Conservation (phyloP, 2,797 vertebrate species). For the Poliocrania exsul region DNA sequence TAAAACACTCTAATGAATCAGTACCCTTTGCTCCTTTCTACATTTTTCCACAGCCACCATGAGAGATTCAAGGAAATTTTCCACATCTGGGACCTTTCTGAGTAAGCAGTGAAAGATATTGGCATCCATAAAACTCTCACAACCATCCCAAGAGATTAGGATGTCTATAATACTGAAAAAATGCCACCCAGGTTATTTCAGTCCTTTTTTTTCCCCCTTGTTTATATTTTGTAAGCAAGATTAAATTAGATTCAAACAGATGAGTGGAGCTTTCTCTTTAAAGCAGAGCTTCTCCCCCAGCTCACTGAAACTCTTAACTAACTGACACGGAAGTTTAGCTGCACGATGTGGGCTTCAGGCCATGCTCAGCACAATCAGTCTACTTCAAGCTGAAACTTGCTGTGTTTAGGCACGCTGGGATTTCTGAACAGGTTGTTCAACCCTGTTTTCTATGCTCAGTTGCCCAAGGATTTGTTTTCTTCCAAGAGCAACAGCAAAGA, state of each 20-base stretch:
- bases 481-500: constrained; percentile 39
- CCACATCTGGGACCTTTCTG: background rate
- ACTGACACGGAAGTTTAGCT: constrained; percentile 50
- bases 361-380: constrained; percentile 46
- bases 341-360: constrained; percentile 40
- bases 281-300: background rate
- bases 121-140: background rate
- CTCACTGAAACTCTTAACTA: constrained; percentile 13
- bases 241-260: background rate
- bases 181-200: background rate
- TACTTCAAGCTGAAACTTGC: constrained; percentile 64
- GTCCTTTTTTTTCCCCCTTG: background rate
- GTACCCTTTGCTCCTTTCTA: background rate
- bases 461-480: constrained; percentile 66
- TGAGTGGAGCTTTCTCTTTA: background rate
- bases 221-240: background rate
- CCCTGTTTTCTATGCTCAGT: constrained; percentile 54
- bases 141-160: background rate
- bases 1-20: background rate
- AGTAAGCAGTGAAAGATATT: background rate
- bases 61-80: background rate
- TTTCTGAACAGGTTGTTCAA: constrained; percentile 65
- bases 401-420: constrained; percentile 50
- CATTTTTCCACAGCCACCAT: background rate
- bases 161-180: background rate